Evolutionary conservation across 2,888 invertebrate species (phyloP).

Genomic region (Lithophane ornitopus): DNA sequence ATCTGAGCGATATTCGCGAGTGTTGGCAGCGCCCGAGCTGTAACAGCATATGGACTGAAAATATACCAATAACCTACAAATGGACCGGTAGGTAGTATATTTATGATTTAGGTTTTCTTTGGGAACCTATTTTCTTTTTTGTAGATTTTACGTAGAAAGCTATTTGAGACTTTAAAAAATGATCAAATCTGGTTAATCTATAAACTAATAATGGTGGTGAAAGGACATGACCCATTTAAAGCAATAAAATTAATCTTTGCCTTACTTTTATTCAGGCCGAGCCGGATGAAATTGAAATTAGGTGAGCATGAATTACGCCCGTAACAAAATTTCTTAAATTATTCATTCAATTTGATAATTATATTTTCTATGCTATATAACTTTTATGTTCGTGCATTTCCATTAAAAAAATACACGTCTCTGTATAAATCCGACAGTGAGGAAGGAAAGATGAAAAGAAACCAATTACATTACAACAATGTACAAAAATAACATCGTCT

Average conservation of each 20-base stretch:
- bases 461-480: conserved; percentile 27
- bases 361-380: not conserved
- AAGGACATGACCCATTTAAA: not conserved
- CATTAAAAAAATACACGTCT: not conserved
- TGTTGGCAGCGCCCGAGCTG: conserved; percentile 49
- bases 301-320: not conserved
- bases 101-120: conserved; percentile 32
- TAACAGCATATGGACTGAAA: conserved; percentile 57
- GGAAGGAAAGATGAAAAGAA: not conserved
- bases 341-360: no score
- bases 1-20: conserved; percentile 48
- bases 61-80: conserved; percentile 54
- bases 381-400: not conserved
- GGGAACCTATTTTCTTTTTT: conserved; percentile 9
- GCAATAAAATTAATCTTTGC: not conserved
- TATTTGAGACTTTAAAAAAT: not conserved
- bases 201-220: not conserved
- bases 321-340: not conserved
- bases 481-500: conserved; percentile 20
- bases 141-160: not conserved
- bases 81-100: conserved; percentile 25
- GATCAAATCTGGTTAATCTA: not conserved
- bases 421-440: not conserved
- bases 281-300: not conserved
- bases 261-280: not conserved